These are phyloP conservation scores for Epizoanthus rinbou DNA, from an alignment of 92 coral and sea anemone genomes.

Conservation along the genomic window DNA sequence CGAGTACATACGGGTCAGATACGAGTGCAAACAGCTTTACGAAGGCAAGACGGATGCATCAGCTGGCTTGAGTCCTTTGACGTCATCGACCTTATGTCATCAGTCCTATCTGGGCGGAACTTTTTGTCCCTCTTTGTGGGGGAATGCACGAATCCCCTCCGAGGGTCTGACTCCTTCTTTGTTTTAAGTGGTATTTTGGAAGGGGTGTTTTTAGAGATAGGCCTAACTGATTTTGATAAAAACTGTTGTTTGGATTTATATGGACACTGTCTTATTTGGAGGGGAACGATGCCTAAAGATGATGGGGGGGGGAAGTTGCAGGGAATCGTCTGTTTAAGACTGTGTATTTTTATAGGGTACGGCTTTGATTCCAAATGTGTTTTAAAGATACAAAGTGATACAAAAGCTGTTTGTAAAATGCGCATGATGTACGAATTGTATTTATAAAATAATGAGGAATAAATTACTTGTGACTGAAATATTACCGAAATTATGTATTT, in stretches of 20 bases:
- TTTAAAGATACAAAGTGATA: conserved; percentile 6
- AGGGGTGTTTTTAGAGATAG: background rate
- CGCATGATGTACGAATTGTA: conserved; percentile 5
- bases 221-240: background rate
- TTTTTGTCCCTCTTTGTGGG: too few species aligned
- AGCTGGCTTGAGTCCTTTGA: too few species aligned
- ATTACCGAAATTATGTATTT: background rate
- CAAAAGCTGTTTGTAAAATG: conserved; percentile 1
- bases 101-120: too few species aligned
- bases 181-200: background rate
- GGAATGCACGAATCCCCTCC: background rate
- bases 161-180: background rate
- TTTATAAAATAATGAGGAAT: background rate
- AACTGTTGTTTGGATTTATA: background rate
- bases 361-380: background rate
- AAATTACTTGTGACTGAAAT: background rate
- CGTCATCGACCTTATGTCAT: too few species aligned
- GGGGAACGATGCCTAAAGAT: too few species aligned
- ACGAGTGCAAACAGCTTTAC: too few species aligned
- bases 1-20: too few species aligned
- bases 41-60: too few species aligned
- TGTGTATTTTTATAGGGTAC: conserved; percentile 7
- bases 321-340: conserved; percentile 1
- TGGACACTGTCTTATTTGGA: background rate
- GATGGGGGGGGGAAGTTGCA: background rate